Conservation (phyloP, 2,113 vertebrate species). For the Oreocharis arfaki region DNA sequence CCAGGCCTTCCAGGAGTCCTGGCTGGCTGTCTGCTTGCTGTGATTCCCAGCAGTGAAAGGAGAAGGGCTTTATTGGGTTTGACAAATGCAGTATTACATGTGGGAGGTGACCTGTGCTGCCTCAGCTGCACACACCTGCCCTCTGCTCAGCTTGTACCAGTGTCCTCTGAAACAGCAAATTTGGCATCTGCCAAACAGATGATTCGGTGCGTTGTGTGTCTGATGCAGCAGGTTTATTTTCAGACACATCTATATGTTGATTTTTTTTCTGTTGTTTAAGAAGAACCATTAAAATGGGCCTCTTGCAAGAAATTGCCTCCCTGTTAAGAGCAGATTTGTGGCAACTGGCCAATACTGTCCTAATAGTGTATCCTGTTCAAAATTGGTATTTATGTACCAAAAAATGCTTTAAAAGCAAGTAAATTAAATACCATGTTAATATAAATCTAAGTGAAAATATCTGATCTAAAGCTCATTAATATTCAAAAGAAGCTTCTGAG, state of each 20-base stretch:
- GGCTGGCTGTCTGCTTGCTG: not conserved
- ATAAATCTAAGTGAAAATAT: not conserved
- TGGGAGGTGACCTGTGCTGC: not conserved
- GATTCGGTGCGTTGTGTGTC: not conserved
- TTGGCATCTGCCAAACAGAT: not conserved
- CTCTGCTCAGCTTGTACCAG: not conserved
- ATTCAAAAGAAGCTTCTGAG: not conserved
- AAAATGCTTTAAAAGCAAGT: not conserved
- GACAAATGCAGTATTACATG: not conserved
- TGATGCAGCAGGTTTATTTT: not conserved
- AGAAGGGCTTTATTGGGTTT: not conserved
- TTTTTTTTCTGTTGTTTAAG: not conserved
- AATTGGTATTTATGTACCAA: not conserved
- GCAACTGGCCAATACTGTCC: not conserved
- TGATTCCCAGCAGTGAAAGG: not conserved
- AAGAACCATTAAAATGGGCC: not conserved
- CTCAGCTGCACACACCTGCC: not conserved
- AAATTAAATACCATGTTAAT: not conserved
- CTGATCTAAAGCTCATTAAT: not conserved
- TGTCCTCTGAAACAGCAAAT: not conserved
- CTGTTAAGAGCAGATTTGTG: not conserved
- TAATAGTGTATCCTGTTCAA: not conserved
- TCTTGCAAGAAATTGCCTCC: not conserved
- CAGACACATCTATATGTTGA: not conserved
- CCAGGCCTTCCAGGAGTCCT: fast-evolving